Percentiles rank a stretch among this genome's conserved stretches.
These are phyloP conservation scores for Coleophora deauratella DNA, from an alignment of 2,888 invertebrate genomes.

Conservation along the genomic window DNA sequence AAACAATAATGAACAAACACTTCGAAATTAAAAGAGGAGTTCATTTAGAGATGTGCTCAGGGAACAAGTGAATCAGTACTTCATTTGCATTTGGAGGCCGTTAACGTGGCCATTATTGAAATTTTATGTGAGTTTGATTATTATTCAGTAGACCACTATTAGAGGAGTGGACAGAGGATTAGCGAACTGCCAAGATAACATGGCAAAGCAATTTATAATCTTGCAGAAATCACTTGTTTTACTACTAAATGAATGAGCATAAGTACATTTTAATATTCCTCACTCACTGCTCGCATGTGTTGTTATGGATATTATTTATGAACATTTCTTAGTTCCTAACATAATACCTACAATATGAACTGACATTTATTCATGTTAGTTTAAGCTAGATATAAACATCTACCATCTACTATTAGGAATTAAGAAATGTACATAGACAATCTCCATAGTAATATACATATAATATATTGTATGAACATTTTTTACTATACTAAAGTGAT, in stretches of 20 bases:
- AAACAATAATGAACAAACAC: too few relatives aligned
- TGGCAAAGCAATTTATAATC: constrained; percentile 9
- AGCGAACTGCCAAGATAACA: constrained; percentile 22
- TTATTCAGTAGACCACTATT: constrained; percentile 73
- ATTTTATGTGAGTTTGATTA: constrained; percentile 73
- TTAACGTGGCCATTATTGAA: constrained; percentile 66
- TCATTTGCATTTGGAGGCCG: constrained; percentile 60
- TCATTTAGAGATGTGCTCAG: constrained; percentile 2
- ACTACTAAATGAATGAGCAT: too few relatives aligned
- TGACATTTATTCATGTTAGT: background rate
- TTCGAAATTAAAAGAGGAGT: too few relatives aligned
- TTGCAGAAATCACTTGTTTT: too few relatives aligned
- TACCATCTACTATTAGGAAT: background rate
- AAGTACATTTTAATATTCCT: too few relatives aligned
- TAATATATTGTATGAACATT: too few relatives aligned
- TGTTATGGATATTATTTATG: background rate
- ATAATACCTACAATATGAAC: background rate
- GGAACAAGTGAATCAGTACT: constrained; percentile 21
- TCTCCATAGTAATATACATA: too few relatives aligned
- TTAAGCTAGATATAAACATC: background rate
- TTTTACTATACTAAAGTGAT: too few relatives aligned
- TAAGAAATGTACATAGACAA: background rate
- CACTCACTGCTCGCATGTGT: too few relatives aligned
- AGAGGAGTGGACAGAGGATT: constrained; percentile 63
- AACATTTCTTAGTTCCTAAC: background rate